phyloP scores from a whole-genome alignment of 2,888 invertebrate species.

The Acleris literana region DNA sequence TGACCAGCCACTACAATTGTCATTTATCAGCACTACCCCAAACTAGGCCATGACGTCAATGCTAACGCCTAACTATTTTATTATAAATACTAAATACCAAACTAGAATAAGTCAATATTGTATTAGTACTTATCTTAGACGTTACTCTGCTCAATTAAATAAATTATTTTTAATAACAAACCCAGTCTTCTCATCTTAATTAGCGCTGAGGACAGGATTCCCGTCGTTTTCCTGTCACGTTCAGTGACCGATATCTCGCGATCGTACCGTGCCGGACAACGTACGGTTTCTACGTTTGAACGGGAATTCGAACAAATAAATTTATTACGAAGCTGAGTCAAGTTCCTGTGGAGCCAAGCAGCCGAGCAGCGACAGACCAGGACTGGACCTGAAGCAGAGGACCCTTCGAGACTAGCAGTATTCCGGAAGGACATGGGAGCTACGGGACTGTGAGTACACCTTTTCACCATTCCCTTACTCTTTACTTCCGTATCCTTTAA shows the following conservation, averaged over 20 bases:
- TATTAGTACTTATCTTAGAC: too few species aligned
- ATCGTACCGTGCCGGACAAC: too few species aligned
- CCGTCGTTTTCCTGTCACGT: too few species aligned
- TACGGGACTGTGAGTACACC: constrained; percentile 14
- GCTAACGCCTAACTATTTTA: neutral
- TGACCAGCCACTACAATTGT: neutral
- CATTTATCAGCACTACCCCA: neutral
- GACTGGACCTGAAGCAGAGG: constrained; percentile 7
- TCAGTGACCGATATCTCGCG: too few species aligned
- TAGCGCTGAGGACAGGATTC: too few species aligned
- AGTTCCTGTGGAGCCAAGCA: neutral
- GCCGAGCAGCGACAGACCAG: neutral
- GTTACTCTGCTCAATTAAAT: too few species aligned
- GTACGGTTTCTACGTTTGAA: too few species aligned
- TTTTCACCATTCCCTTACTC: constrained; percentile 16
- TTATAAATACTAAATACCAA: neutral
- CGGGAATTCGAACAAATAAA: constrained; percentile 8
- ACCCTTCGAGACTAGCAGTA: neutral
- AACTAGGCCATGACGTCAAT: neutral
- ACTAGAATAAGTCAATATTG: too few species aligned
- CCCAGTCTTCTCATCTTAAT: too few species aligned
- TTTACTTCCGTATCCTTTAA: constrained; percentile 6
- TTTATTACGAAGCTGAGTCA: constrained; percentile 6
- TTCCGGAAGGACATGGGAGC: constrained; percentile 5
- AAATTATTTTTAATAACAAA: too few species aligned